phyloP scores from a whole-genome alignment of 2,797 vertebrate genomes.

The Enteromius anoplus region DNA sequence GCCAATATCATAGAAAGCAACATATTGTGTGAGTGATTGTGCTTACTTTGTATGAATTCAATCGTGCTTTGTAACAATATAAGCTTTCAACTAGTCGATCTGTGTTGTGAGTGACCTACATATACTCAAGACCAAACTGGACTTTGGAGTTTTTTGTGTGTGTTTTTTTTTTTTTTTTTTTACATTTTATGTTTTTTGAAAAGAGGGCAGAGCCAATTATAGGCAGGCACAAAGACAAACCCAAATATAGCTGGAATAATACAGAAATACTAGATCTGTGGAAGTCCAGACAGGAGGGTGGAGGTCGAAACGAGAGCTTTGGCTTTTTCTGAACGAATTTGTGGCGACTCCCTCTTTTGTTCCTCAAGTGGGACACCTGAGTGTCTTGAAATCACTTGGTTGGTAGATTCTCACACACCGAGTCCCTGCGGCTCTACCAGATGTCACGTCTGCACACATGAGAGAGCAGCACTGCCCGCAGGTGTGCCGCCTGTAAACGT shows the following conservation, averaged over 20 bases:
- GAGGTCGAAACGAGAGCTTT: slow-evolving; percentile 7
- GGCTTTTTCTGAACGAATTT: slow-evolving; percentile 30
- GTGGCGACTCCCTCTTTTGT: not conserved
- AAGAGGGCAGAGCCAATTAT: slow-evolving; percentile 41
- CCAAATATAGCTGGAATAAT: slow-evolving; percentile 32
- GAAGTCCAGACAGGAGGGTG: not conserved
- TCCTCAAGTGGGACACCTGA: slow-evolving; percentile 25
- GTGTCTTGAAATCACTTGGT: not conserved
- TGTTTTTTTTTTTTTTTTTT: no score
- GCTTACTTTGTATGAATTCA: slow-evolving; percentile 15
- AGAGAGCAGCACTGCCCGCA: slow-evolving; percentile 5
- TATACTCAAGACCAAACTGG: not conserved
- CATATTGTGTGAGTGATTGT: not conserved
- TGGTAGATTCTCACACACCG: slow-evolving; percentile 7
- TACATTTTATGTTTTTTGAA: slow-evolving; percentile 31
- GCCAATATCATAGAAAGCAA: not conserved
- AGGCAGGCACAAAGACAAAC: slow-evolving; percentile 24
- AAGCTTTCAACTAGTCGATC: not conserved
- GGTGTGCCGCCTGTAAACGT: not conserved
- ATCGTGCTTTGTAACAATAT: not conserved
- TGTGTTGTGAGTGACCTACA: slow-evolving; percentile 19
- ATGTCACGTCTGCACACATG: slow-evolving; percentile 42
- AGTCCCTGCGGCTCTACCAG: slow-evolving; percentile 32
- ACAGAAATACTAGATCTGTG: slow-evolving; percentile 5
- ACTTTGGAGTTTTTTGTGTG: no score